Evolutionary conservation across 2,888 invertebrate genomes (phyloP).

Genomic region (Agrilus cyanescens): DNA sequence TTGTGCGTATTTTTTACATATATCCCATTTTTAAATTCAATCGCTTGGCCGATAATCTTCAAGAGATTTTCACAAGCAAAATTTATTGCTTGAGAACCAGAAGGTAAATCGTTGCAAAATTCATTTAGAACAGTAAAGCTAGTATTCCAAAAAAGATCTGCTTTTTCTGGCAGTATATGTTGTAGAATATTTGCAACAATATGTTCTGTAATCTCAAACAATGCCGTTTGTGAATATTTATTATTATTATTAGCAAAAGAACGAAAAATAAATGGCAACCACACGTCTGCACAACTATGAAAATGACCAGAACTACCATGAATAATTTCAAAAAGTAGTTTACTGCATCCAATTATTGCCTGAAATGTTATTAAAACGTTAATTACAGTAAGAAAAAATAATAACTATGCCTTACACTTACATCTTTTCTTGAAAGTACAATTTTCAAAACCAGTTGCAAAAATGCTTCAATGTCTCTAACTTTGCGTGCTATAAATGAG

Average conservation of each 20-base stretch:
- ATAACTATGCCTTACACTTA: conserved; percentile 38
- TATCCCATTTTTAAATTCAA: conserved; percentile 52
- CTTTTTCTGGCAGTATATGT: conserved; percentile 50
- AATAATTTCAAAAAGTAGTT: conserved; percentile 78
- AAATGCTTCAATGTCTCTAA: conserved; percentile 66
- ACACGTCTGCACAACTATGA: conserved; percentile 67
- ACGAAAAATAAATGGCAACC: conserved; percentile 56
- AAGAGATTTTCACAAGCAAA: conserved; percentile 29
- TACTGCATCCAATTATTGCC: conserved; percentile 71
- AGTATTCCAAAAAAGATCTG: conserved; percentile 53
- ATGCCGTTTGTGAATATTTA: conserved; percentile 40
- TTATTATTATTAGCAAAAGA: conserved; percentile 41
- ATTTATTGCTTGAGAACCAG: not conserved
- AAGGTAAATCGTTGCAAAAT: conserved; percentile 17
- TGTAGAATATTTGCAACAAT: conserved; percentile 51
- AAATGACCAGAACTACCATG: conserved; percentile 74
- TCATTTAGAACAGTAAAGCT: conserved; percentile 32
- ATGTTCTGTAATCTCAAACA: conserved; percentile 54
- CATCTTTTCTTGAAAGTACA: conserved; percentile 54
- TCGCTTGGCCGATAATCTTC: conserved; percentile 46
- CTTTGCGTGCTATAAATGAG: conserved; percentile 85
- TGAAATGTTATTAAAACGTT: conserved; percentile 33
- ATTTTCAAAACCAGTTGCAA: conserved; percentile 55
- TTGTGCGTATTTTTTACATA: conserved; percentile 47
- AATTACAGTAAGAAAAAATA: conserved; percentile 6